These are phyloP conservation scores for Furnarius figulus DNA, from an alignment of 2,113 vertebrate species.

Conservation along the genomic window DNA sequence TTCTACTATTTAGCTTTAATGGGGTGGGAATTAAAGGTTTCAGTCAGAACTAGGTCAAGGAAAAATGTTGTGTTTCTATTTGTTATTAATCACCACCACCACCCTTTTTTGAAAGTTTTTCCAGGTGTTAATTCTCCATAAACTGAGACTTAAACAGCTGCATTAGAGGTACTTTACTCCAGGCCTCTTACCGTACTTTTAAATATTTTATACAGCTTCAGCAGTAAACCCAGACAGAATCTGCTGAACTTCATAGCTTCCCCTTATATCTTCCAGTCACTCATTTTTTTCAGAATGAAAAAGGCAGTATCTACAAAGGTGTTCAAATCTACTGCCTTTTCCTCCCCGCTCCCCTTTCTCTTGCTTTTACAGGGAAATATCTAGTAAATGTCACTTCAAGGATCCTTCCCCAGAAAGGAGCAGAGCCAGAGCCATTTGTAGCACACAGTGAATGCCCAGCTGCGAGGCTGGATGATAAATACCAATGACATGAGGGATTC, in stretches of 20 bases:
- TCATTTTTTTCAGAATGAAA: neutral
- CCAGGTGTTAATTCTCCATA: slow-evolving; percentile 2
- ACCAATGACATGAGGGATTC: neutral
- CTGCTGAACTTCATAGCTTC: slow-evolving; percentile 9
- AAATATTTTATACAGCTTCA: slow-evolving; percentile 20
- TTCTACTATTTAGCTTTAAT: neutral
- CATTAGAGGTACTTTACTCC: neutral
- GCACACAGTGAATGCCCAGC: neutral
- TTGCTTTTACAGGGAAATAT: neutral
- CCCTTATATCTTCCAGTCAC: neutral
- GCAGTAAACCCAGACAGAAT: neutral
- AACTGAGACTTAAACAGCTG: slow-evolving; percentile 1
- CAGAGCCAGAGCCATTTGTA: neutral
- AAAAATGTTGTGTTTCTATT: neutral
- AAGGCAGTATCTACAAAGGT: neutral
- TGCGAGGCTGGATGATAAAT: slow-evolving; percentile 13
- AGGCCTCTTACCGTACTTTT: neutral
- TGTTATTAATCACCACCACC: neutral
- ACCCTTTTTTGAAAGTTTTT: neutral
- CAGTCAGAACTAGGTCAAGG: neutral
- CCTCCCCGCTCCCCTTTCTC: neutral
- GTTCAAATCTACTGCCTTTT: neutral
- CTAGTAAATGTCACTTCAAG: neutral
- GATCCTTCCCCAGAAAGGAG: neutral
- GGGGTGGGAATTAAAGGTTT: neutral